phyloP scores from a whole-genome alignment of 2,797 vertebrate species.

The Alcedo atthis region DNA sequence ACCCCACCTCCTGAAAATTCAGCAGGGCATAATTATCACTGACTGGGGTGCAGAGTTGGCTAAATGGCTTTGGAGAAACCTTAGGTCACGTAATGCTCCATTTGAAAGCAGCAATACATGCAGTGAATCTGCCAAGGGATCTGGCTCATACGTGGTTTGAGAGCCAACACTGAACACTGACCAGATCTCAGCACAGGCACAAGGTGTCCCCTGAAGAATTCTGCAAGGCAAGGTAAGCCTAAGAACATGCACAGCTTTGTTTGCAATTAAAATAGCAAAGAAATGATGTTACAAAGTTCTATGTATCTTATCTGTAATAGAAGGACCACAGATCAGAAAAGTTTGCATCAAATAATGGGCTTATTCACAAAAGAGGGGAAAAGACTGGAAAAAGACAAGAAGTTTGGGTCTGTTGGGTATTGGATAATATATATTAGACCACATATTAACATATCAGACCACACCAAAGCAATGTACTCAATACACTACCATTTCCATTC shows the following conservation, averaged over 20 bases:
- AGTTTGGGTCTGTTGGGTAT: not conserved
- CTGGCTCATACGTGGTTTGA: not conserved
- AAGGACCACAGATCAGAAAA: not conserved
- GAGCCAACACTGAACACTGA: not conserved
- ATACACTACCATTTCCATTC: not conserved
- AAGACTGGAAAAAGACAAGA: not conserved
- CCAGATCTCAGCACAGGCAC: not conserved
- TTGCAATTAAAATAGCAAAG: not conserved
- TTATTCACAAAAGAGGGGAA: not conserved
- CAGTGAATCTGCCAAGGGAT: not conserved
- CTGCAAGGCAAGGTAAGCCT: not conserved
- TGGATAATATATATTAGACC: not conserved
- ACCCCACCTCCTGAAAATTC: not conserved
- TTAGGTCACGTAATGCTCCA: not conserved
- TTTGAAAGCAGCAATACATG: not conserved
- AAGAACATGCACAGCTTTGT: rapidly evolving
- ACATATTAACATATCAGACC: not conserved
- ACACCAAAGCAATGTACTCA: not conserved
- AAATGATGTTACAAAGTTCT: rapidly evolving
- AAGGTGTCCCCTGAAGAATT: not conserved
- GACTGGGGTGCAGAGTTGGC: not conserved
- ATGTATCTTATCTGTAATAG: not conserved
- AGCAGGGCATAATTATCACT: not conserved
- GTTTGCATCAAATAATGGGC: not conserved
- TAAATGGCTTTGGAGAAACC: not conserved